Base-by-base conservation (phyloP, 1,140 invertebrate species). In the Drosophila bipectinata region DNA sequence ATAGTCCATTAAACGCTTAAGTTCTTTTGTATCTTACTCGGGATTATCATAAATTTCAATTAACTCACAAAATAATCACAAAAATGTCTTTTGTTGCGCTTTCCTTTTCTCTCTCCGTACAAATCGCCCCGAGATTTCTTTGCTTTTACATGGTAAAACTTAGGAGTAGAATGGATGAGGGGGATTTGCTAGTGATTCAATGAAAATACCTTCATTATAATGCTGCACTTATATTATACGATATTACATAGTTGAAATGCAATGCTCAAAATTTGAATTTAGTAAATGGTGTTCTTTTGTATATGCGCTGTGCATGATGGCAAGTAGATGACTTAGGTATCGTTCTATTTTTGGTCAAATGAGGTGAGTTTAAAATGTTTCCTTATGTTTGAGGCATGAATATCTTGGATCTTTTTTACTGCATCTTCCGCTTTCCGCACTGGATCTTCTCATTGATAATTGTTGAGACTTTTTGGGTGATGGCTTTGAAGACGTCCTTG, bases 41-140 rank as follows among this genome's bases (percentile, higher is more conserved):
- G 68, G 82, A 87, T 87, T 81, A 84, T 85, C 73, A 85, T 79
- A 82, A 87, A 87, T 87, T 85, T 85, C 66, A 84, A 72, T 74
- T 72, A 84, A 83, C 72, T 79, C 82, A 85, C 81, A 85, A 85
- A 84, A 57, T 75, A 85, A 85, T 85, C 82, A 85, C 82, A 81
- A 87, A 81, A 62, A 66, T 87, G 69, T 87, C 74, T 84, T 78
- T 72, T 58, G 53, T 54, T 56, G 66, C 66, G 66, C 66, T 44
- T 67, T 69, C 49, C 30, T 55, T 57, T 68, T 68, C 66, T 68
- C 63, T 69, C 66, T 56, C 52, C 51, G 41, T 55, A 18, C 30
- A 34, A 54, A 47, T 37, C 24, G 28, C 26, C 37, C 48, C 30
- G 60, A 74, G 37, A 56, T 51, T 74, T 47, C 8, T 45, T 55